Evolutionary conservation across 2,797 vertebrate species (phyloP).

Genomic region (Crenichthys baileyi): DNA sequence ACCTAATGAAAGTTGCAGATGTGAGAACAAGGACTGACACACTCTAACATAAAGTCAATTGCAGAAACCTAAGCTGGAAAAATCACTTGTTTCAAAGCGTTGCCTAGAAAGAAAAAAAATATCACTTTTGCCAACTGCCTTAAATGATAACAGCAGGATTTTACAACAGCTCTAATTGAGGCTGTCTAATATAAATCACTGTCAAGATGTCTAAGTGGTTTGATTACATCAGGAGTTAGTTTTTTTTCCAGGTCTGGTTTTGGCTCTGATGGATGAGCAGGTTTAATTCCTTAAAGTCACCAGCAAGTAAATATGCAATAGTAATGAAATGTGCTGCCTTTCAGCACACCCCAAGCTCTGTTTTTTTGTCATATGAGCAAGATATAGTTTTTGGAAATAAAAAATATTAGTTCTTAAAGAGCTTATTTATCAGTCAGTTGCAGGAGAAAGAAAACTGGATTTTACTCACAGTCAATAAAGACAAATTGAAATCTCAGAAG

Average conservation of each 20-base stretch:
- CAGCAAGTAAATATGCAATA: neutral
- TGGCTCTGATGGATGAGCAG: neutral
- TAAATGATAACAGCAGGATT: too few relatives aligned
- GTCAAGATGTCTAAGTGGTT: too few relatives aligned
- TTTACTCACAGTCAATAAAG: conserved; percentile 33
- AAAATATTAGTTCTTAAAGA: neutral
- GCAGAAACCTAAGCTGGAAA: too few relatives aligned
- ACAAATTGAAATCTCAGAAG: conserved; percentile 18
- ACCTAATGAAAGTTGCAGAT: too few relatives aligned
- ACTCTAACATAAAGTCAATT: too few relatives aligned
- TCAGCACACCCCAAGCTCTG: neutral
- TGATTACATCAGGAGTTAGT: neutral
- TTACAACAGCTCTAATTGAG: too few relatives aligned
- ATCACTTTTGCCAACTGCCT: too few relatives aligned
- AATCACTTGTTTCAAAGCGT: too few relatives aligned
- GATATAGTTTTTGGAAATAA: conserved; percentile 4
- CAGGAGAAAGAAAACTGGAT: conserved; percentile 13
- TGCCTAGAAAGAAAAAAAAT: too few relatives aligned
- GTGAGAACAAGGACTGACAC: too few relatives aligned
- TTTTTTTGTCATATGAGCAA: conserved; percentile 11
- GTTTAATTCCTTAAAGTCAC: neutral
- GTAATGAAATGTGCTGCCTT: neutral
- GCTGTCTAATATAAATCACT: too few relatives aligned
- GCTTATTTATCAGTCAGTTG: conserved; percentile 32
- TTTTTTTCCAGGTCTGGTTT: neutral